Evolutionary conservation across 2,888 invertebrate species (phyloP).

Genomic region (Rhopalosiphum nymphaeae): DNA sequence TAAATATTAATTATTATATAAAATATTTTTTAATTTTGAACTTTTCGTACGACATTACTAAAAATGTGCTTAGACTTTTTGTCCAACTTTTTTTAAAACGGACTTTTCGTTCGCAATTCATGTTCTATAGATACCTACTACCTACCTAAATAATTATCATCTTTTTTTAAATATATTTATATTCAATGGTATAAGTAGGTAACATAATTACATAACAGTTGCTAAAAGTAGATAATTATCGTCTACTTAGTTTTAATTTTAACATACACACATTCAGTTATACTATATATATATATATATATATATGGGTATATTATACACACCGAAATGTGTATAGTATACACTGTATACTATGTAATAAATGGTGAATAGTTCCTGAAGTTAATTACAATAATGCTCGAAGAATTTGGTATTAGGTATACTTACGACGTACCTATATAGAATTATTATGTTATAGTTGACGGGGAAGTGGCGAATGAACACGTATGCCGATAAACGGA

Average conservation of each 20-base stretch:
- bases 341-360: not conserved
- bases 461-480: not conserved
- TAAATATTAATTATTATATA: too few relatives aligned
- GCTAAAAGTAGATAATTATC: not conserved
- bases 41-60: too few relatives aligned
- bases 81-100: too few relatives aligned
- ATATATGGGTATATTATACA: not conserved
- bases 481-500: not conserved
- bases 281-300: not conserved
- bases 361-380: not conserved
- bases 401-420: not conserved
- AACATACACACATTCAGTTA: not conserved
- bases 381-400: not conserved
- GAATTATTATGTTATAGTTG: too few relatives aligned
- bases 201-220: not conserved
- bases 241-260: not conserved
- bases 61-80: too few relatives aligned
- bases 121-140: not conserved
- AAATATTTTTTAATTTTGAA: too few relatives aligned
- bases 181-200: not conserved
- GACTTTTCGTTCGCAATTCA: too few relatives aligned
- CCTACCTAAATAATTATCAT: not conserved
- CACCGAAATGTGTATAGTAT: not conserved
- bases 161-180: not conserved
- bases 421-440: not conserved